Base-by-base conservation (phyloP, 2,113 vertebrate species). In the Nymphicus hollandicus region DNA sequence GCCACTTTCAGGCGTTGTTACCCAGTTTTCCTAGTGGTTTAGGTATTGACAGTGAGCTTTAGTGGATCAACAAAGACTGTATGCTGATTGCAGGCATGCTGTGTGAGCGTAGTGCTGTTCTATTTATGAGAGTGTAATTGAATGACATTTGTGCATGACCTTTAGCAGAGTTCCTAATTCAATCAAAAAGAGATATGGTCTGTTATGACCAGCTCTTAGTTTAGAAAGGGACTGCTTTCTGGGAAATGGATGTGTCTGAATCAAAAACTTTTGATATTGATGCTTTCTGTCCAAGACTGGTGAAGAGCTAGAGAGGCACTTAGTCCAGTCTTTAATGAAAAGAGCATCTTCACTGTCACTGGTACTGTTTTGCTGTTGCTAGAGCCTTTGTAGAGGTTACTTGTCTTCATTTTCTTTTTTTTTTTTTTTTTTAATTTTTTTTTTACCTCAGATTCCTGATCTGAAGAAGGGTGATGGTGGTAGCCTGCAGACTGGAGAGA, bases 401-500 rank as follows among this genome's bases (percentile, higher is more conserved):
- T 93, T 61, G 12, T 52, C 29, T 86, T 86, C 22, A 35, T 90
- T 85, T 86, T 65, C 28, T 9, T n/a, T 33, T 13, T 31, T 31
- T n/a, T 28, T 55, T 50, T 35, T 39, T 46, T 27, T 44, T 56
- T 69, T 7, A n/a, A n/a, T 47, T 65, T 41, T 73, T 49, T 39
- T n/a, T 46, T 20, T 28, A 1, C 1, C 22, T 94, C 55, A 78
- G 55, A 66, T 93, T 81, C 53, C 44, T 89, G 25, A 39, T 89
- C 31, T 74, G 88, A 53, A 86, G 66, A 93, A 87, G 70, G 69
- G 15, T 87, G 56, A 64, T 78, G 41, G 25, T 89, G 25, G 13
- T 77, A 94, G 65, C 25, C 46, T 76, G 66, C 61, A 81, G 60
- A 53, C 55, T 95, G 73, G 73, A 78, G 41, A 65, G 56, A 39